Evolutionary conservation across 2,888 invertebrate species (phyloP).

Genomic region (Tillus elongatus): DNA sequence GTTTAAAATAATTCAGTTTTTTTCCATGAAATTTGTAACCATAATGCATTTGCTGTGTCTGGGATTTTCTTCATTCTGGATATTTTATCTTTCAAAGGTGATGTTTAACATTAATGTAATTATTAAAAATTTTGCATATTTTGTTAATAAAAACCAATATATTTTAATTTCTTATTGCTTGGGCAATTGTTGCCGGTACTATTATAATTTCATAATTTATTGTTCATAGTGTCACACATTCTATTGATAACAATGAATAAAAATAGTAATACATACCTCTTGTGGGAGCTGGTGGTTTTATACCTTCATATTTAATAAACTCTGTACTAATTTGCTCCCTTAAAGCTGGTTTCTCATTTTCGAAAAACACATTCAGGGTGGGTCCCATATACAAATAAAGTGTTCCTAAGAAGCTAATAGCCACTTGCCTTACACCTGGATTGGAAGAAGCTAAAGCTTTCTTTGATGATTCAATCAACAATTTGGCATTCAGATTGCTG

Average conservation of each 20-base stretch:
- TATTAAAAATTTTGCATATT: too few species aligned
- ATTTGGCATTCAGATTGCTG: conserved; percentile 57
- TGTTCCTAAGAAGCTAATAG: conserved; percentile 64
- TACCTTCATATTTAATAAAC: conserved; percentile 70
- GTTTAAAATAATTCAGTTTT: too few species aligned
- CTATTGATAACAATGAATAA: conserved; percentile 4
- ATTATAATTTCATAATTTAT: too few species aligned
- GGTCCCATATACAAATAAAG: conserved; percentile 77
- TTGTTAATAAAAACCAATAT: too few species aligned
- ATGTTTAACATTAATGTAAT: too few species aligned
- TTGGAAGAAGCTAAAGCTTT: conserved; percentile 79
- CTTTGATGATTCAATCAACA: conserved; percentile 66
- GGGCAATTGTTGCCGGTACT: too few species aligned
- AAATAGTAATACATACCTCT: conserved; percentile 43
- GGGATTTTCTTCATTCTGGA: too few species aligned
- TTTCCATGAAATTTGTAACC: too few species aligned
- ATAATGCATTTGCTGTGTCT: too few species aligned
- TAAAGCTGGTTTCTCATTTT: conserved; percentile 76
- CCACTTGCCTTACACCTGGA: conserved; percentile 71
- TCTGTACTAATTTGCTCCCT: conserved; percentile 78
- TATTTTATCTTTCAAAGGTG: too few species aligned
- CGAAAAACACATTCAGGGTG: conserved; percentile 66
- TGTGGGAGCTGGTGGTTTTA: conserved; percentile 66
- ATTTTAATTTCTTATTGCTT: too few species aligned
- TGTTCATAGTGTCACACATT: too few species aligned